These are phyloP conservation scores for Smittia sp. DNA, from an alignment of 2,888 invertebrate species.

Conservation along the genomic window DNA sequence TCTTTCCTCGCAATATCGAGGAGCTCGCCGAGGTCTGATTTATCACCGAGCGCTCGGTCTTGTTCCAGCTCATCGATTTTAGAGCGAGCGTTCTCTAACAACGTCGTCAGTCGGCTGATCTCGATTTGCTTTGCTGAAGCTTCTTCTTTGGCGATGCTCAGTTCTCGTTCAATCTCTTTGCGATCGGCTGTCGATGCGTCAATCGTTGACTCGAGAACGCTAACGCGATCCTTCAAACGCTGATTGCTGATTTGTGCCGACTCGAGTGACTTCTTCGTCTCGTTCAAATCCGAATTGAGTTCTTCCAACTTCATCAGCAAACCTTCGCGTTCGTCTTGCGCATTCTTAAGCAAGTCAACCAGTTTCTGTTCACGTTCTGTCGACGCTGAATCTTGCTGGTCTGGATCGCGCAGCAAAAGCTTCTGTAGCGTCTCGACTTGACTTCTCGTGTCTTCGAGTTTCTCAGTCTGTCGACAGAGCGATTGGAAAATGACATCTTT, in stretches of 20 bases:
- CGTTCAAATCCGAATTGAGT: conserved; percentile 67
- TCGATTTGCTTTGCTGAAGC: conserved; percentile 76
- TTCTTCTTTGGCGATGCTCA: conserved; percentile 69
- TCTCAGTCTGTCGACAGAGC: conserved; percentile 86
- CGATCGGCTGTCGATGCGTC: conserved; percentile 74
- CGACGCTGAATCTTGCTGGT: conserved; percentile 64
- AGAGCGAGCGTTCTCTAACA: conserved; percentile 79
- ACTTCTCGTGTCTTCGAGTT: conserved; percentile 80
- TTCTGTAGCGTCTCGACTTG: conserved; percentile 81
- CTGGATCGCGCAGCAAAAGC: conserved; percentile 68
- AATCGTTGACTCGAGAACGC: conserved; percentile 67
- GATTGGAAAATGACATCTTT: conserved; percentile 87
- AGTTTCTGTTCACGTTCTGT: conserved; percentile 78
- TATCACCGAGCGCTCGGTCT: conserved; percentile 64
- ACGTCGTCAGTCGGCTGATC: conserved; percentile 69
- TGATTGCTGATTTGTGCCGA: conserved; percentile 64
- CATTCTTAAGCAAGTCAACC: conserved; percentile 77
- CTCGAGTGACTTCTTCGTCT: conserved; percentile 61
- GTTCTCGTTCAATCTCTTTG: conserved; percentile 69
- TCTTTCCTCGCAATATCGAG: conserved; percentile 67
- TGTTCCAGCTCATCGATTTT: conserved; percentile 74
- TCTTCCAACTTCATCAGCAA: conserved; percentile 76
- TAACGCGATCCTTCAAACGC: conserved; percentile 66
- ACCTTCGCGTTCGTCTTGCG: conserved; percentile 76
- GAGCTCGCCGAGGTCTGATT: conserved; percentile 69